Evolutionary conservation across 2,888 invertebrate species (phyloP).

Genomic region (Leucophenga maculata): DNA sequence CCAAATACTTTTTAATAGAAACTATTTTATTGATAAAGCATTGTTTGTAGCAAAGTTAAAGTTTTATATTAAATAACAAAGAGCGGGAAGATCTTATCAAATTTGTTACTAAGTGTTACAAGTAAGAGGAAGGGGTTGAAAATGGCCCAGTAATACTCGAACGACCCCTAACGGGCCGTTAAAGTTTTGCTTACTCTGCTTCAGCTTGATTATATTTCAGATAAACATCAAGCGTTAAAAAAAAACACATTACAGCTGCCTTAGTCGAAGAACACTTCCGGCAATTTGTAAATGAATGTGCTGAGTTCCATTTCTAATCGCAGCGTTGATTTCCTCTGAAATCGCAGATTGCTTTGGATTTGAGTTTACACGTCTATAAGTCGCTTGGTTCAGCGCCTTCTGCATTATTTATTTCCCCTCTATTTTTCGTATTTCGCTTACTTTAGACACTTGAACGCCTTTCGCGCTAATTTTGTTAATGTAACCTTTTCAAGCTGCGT

Average conservation of each 20-base stretch:
- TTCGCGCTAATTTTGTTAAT: constrained; percentile 60
- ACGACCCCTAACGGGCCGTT: too few relatives aligned
- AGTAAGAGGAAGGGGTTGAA: too few relatives aligned
- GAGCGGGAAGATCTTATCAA: too few relatives aligned
- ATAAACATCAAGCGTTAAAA: constrained; percentile 16
- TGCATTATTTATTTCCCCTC: constrained; percentile 31
- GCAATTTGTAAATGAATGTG: constrained; percentile 50
- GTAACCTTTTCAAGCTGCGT: constrained; percentile 44
- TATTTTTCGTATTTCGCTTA: constrained; percentile 33
- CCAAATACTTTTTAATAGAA: too few relatives aligned
- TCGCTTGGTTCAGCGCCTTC: constrained; percentile 2
- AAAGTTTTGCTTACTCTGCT: not conserved
- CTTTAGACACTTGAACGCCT: constrained; percentile 22
- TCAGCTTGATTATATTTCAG: not conserved
- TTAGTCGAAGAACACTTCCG: constrained; percentile 63
- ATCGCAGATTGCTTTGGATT: constrained; percentile 12
- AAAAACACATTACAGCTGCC: constrained; percentile 55
- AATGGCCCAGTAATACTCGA: too few relatives aligned
- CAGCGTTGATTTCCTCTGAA: too few relatives aligned
- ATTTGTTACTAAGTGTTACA: too few relatives aligned
- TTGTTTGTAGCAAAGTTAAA: too few relatives aligned
- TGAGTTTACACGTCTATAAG: constrained; percentile 35
- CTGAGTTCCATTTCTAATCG: constrained; percentile 40
- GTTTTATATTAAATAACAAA: too few relatives aligned
- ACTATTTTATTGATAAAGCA: too few relatives aligned